Evolutionary conservation across 1,140 invertebrate genomes (phyloP).

Genomic region (Cecropterus lyciades): DNA sequence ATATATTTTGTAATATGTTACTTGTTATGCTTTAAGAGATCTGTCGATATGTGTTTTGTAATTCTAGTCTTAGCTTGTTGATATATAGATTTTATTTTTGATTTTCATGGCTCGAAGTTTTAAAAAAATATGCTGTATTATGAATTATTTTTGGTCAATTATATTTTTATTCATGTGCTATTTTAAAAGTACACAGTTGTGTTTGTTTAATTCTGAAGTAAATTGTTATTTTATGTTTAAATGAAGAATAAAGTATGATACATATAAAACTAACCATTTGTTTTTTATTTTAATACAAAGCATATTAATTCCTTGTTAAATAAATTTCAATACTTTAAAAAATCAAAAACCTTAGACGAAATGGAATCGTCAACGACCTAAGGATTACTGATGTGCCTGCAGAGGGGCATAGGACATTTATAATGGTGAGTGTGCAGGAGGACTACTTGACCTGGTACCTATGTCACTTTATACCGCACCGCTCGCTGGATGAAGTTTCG

Average conservation of each 20-base stretch:
- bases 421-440: too few species aligned
- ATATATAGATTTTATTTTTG: too few species aligned
- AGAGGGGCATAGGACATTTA: too few species aligned
- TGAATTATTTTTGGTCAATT: neutral
- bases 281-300: neutral
- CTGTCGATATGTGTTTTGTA: conserved; percentile 12
- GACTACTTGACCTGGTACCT: too few species aligned
- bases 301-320: too few species aligned
- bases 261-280: neutral
- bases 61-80: conserved; percentile 11
- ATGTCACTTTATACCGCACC: too few species aligned
- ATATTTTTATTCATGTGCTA: conserved; percentile 8
- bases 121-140: too few species aligned
- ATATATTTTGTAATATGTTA: neutral
- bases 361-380: too few species aligned
- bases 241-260: conserved; percentile 14
- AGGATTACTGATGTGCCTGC: too few species aligned
- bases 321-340: too few species aligned
- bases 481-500: too few species aligned
- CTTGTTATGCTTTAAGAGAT: neutral
- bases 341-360: too few species aligned
- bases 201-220: conserved; percentile 5
- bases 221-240: conserved; percentile 18
- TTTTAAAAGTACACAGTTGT: neutral
- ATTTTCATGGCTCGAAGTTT: neutral